These are phyloP conservation scores for Eupeodes latifasciatus DNA, from an alignment of 2,888 invertebrate genomes.

Conservation along the genomic window DNA sequence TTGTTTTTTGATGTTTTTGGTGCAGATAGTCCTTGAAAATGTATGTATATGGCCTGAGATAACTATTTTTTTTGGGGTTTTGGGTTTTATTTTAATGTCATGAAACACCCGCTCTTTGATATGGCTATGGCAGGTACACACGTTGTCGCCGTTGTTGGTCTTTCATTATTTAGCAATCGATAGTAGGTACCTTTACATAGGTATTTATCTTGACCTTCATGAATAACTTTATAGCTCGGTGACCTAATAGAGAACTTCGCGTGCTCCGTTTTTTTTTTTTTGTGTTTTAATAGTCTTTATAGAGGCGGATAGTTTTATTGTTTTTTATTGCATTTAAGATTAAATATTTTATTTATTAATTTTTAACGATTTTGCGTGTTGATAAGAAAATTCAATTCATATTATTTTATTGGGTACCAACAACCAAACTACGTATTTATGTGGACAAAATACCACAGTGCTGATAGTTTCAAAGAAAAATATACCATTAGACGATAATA, in stretches of 20 bases:
- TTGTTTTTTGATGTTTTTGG: not conserved
- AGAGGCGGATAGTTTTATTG: conserved; percentile 9
- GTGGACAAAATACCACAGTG: not conserved
- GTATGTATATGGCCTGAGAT: not conserved
- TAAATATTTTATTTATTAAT: conserved; percentile 4
- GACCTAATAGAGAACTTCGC: conserved; percentile 15
- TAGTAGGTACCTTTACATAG: not conserved
- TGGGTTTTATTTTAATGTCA: not conserved
- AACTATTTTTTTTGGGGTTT: not conserved
- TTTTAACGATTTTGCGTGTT: conserved; percentile 26
- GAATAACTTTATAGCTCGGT: not conserved
- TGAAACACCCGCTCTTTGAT: not conserved
- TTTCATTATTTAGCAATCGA: conserved; percentile 13
- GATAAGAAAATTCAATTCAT: not conserved
- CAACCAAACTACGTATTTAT: not conserved
- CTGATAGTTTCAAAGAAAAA: not conserved
- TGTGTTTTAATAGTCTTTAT: not conserved
- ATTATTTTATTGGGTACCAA: conserved; percentile 2
- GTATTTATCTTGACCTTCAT: conserved; percentile 11
- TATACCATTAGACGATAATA: not conserved
- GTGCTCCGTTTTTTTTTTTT: not conserved
- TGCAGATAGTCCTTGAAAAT: not conserved
- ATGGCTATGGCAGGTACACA: no score
- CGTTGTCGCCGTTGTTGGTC: not conserved
- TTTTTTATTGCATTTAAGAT: conserved; percentile 10